Base-by-base conservation (phyloP, 2,888 invertebrate genomes). In the Drosophila kambysellisi region DNA sequence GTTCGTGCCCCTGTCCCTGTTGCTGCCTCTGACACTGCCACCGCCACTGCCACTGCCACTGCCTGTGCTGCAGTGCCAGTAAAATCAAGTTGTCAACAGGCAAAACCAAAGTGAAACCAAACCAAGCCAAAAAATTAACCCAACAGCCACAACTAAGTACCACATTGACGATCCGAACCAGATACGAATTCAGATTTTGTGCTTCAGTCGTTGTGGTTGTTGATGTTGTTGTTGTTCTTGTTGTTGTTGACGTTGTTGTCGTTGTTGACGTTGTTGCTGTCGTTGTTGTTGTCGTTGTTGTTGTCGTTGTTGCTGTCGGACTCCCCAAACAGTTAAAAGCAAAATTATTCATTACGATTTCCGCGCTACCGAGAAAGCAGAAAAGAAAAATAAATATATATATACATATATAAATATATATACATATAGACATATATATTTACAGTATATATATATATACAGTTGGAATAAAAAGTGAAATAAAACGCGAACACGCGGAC, bases 271-370 rank as follows among this genome's bases (percentile, higher is more conserved):
- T 50, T 52, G 17, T 41, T n/a, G 59, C 35, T 35, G 33, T 20
- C 20, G 15, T 37, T 25, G 20, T 39, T 33, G 57, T 39, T 29
- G 37, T 41, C n/a, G n/a, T 9, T 9, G 20, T 7, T 25, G 39
- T 9, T 39, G 39, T n/a, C 9, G n/a, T 9, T 37, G 62, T 57
- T 32, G 35, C 56, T 53, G 53, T 52, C 46, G 62, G 68, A 54
- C 69, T 68, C 68, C 65, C 52, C 74, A 59, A 79, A 66, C 87
- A 86, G 87, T 88, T 82, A 74, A 89, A 76, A 80, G 76, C 80
- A 83, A 89, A 87, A 89, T 87, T 87, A 87, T 87, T 88, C 88
- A 89, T 87, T 87, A 87, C 86, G 77, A 89, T 89, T 87, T 89
- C 86, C 89, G 86, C 85, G 79, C 86, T 70, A 63, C 77, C 67